phyloP scores from a whole-genome alignment of 2,113 vertebrate genomes.

The Cyrtonyx montezumae region DNA sequence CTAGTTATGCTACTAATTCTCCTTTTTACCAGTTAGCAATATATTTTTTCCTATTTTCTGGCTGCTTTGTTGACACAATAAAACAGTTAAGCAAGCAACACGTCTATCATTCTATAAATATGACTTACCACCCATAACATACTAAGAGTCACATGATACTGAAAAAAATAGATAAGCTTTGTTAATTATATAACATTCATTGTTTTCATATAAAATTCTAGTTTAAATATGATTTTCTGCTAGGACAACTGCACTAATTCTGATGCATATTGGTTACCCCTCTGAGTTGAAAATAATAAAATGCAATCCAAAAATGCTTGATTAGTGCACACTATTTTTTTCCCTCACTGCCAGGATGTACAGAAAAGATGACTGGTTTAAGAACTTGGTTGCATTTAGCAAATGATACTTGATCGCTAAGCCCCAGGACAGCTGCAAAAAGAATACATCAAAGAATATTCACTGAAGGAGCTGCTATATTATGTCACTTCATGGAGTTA shows the following conservation, averaged over 20 bases:
- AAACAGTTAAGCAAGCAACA: not conserved
- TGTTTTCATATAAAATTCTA: not conserved
- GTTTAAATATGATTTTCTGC: not conserved
- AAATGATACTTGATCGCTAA: not conserved
- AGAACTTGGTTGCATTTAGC: not conserved
- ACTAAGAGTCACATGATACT: not conserved
- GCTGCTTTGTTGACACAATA: not conserved
- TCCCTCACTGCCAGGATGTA: not conserved
- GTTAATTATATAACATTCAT: not conserved
- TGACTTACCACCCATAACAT: not conserved
- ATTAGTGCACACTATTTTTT: too few relatives aligned
- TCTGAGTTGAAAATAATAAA: not conserved
- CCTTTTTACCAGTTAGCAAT: not conserved
- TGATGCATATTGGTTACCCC: not conserved
- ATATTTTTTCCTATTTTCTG: not conserved
- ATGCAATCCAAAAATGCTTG: not conserved
- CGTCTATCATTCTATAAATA: not conserved
- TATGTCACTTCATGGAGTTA: not conserved
- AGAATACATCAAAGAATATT: not conserved
- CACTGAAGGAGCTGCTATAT: not conserved
- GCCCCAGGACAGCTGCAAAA: not conserved
- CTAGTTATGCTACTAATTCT: not conserved
- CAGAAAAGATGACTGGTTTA: not conserved
- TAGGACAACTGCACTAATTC: not conserved
- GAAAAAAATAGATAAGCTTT: not conserved